Base-by-base conservation (phyloP, 92 coral and sea anemone species). In the Hydrozoanthus gracilis region DNA sequence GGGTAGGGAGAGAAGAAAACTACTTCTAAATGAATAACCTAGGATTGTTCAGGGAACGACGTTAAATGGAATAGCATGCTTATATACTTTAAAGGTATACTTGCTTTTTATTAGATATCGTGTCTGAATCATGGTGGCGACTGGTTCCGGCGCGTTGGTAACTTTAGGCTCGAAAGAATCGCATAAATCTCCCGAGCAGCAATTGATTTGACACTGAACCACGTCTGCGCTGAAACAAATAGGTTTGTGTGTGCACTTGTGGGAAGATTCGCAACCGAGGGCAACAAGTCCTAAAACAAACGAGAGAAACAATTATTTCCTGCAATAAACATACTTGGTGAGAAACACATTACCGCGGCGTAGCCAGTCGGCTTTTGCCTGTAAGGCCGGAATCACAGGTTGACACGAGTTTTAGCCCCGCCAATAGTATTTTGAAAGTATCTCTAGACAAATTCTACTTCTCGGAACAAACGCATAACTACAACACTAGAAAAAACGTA, bases 201-300 rank as follows among this genome's bases (percentile, higher is more conserved):
- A 76, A 7, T 54, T 50, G 44, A 51, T 51, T 3, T 76, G 50
- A 76, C 79, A 76, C 6, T 60, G 2, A 27, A 50, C 61, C 16
- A 49, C 79, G 4, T 62, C 62, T 5, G 79, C 5, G 8, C 0
- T 17, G 62, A 18, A 51, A 16, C 79, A 76, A 14, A 47, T 14
- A n/a, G 79, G 12, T 50, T 76, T 76, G 79, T 47, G 9, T 76
- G 46, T 76, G 11, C 79, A 76, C 60, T 76, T 62, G n/a, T 76
- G 15, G 11, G 61, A 17, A 3, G 62, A 47, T 6, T 76, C 79
- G 44, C 79, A 76, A 15, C 79, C 79, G 7, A 76, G 17, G 9
- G 48, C 14, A 7, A 76, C 64, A 17, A 62, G 45, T 27, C 79
- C 79, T 76, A 18, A 16, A 50, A 3, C 12, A 7, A 45, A 14